These are phyloP conservation scores for Salvelinus sp. DNA, from an alignment of 2,113 vertebrate species.

Conservation along the genomic window DNA sequence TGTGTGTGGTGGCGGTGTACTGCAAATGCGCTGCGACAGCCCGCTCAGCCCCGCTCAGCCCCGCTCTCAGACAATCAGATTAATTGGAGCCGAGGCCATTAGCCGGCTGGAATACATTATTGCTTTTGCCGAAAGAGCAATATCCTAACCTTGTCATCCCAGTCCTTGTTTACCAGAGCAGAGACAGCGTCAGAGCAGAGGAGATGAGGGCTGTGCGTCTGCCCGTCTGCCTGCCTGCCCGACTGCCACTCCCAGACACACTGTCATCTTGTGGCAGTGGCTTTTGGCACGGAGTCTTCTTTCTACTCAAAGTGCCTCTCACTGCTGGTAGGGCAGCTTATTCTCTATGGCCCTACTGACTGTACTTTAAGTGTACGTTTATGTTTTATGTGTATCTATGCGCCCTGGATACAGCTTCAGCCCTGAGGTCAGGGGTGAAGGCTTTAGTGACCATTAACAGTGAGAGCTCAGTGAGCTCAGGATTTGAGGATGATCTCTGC, in stretches of 20 bases:
- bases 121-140: constrained; percentile 80
- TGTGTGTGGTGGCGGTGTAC: constrained; percentile 3
- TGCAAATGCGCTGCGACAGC: constrained; percentile 72
- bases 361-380: not conserved
- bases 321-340: not conserved
- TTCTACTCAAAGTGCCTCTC: not conserved
- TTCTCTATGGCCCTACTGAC: not conserved
- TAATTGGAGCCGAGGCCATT: constrained; percentile 83
- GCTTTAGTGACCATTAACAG: not conserved
- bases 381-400: not conserved
- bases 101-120: constrained; percentile 81
- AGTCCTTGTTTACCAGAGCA: constrained; percentile 77
- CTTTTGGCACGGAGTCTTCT: not conserved
- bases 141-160: constrained; percentile 80
- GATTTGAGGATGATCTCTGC: not conserved
- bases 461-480: not conserved
- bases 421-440: not conserved
- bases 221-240: no score
- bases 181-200: not conserved
- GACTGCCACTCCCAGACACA: not conserved
- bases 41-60: constrained; percentile 53
- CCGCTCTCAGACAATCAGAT: constrained; percentile 83
- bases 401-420: not conserved
- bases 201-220: not conserved
- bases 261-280: not conserved